Evolutionary conservation across 2,113 vertebrate genomes (phyloP).

Genomic region (Sylvia atricapilla): DNA sequence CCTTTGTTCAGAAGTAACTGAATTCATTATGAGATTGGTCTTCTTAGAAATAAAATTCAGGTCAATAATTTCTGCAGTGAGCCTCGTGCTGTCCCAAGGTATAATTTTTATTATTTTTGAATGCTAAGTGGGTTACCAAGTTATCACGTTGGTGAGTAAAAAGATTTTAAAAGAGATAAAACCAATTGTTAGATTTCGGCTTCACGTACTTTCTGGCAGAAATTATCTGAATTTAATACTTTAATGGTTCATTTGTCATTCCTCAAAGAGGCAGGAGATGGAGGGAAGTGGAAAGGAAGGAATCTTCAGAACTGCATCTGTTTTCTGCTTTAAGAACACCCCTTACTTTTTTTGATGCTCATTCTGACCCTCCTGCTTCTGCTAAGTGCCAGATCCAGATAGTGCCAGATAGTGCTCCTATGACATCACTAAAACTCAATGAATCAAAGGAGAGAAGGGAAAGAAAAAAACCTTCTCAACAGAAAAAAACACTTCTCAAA

Average conservation of each 20-base stretch:
- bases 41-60: background rate
- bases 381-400: background rate
- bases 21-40: background rate
- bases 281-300: background rate
- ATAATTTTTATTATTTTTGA: background rate
- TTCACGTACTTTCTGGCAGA: background rate
- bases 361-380: background rate
- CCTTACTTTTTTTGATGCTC: rapidly evolving
- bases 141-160: background rate
- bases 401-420: background rate
- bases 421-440: background rate
- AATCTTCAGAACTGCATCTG: background rate
- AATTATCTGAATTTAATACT: background rate
- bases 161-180: background rate
- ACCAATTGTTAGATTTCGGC: background rate
- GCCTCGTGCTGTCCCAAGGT: background rate
- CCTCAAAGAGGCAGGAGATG: background rate
- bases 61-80: background rate
- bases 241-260: background rate
- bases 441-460: background rate
- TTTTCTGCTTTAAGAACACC: background rate
- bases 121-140: background rate
- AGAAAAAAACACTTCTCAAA: background rate
- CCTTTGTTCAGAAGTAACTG: background rate
- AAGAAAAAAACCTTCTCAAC: background rate